These are phyloP conservation scores for Orgyia antiqua DNA, from an alignment of 2,888 invertebrate species.

Conservation along the genomic window DNA sequence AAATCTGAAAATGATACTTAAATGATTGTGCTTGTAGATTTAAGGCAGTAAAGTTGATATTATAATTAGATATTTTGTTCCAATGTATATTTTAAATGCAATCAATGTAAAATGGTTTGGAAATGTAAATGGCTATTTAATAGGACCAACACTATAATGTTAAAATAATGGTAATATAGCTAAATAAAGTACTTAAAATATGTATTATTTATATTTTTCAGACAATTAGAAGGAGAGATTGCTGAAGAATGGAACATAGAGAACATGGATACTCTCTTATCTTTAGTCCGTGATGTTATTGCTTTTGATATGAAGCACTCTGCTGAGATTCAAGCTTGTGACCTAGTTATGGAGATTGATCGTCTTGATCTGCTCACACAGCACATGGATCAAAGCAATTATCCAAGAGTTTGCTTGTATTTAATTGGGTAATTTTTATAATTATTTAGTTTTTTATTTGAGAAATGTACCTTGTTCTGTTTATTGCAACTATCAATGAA, in stretches of 20 bases:
- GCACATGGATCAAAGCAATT: slow-evolving; percentile 93
- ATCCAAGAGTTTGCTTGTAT: slow-evolving; percentile 95
- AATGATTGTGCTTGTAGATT: too few relatives aligned
- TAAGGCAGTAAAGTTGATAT: too few relatives aligned
- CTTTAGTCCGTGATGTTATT: slow-evolving; percentile 91
- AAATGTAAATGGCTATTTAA: too few relatives aligned
- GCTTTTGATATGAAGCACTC: slow-evolving; percentile 98
- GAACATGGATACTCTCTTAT: slow-evolving; percentile 80
- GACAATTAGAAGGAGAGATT: slow-evolving; percentile 94
- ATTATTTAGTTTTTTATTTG: too few relatives aligned
- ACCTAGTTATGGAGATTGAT: slow-evolving; percentile 98
- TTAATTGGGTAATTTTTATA: slow-evolving; percentile 76
- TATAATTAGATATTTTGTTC: too few relatives aligned
- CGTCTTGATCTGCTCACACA: slow-evolving; percentile 89
- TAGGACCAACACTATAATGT: too few relatives aligned
- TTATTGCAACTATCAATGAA: too few relatives aligned
- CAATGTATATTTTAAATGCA: too few relatives aligned
- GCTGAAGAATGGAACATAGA: slow-evolving; percentile 88
- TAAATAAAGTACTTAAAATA: too few relatives aligned
- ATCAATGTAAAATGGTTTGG: too few relatives aligned
- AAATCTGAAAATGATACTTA: too few relatives aligned
- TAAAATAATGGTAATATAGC: too few relatives aligned
- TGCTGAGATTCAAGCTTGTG: slow-evolving; percentile 99
- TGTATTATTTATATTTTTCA: slow-evolving; percentile 27
- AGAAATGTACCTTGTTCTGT: neutral